Evolutionary conservation across 2,888 invertebrate genomes (phyloP).

Genomic region (Nesidiocoris tenuis): DNA sequence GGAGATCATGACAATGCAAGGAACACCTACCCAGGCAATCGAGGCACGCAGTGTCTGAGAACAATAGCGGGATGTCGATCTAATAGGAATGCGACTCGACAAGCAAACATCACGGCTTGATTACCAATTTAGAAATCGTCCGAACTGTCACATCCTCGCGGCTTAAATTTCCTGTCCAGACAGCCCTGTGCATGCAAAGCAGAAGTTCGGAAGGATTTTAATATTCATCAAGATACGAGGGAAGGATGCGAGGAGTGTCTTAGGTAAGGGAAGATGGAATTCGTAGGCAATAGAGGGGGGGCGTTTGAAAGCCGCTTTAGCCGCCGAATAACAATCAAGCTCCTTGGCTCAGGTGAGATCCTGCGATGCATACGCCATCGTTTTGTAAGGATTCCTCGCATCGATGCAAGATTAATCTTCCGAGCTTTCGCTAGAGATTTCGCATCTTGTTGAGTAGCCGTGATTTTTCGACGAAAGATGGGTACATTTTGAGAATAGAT

Average conservation of each 20-base stretch:
- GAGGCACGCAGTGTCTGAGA: neutral
- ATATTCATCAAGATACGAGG: neutral
- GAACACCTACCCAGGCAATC: neutral
- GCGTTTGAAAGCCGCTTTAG: neutral
- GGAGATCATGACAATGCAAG: too few relatives aligned
- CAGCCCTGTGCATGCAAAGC: neutral
- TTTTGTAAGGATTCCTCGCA: too few relatives aligned
- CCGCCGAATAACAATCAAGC: neutral
- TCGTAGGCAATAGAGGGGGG: neutral
- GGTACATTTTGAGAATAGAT: too few relatives aligned
- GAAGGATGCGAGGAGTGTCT: neutral
- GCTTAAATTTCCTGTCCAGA: neutral
- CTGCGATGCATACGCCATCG: neutral
- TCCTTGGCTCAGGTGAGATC: neutral
- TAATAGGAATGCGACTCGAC: neutral
- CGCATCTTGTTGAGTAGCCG: too few relatives aligned
- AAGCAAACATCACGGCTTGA: neutral
- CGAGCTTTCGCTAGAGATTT: too few relatives aligned
- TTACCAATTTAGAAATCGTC: neutral
- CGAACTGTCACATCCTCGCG: neutral
- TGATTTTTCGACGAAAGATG: too few relatives aligned
- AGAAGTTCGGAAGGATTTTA: neutral
- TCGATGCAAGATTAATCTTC: too few relatives aligned
- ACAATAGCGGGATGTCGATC: neutral
- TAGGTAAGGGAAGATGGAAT: neutral